Conservation (phyloP, 2,113 vertebrate genomes). For the Erythrocebus patas region DNA sequence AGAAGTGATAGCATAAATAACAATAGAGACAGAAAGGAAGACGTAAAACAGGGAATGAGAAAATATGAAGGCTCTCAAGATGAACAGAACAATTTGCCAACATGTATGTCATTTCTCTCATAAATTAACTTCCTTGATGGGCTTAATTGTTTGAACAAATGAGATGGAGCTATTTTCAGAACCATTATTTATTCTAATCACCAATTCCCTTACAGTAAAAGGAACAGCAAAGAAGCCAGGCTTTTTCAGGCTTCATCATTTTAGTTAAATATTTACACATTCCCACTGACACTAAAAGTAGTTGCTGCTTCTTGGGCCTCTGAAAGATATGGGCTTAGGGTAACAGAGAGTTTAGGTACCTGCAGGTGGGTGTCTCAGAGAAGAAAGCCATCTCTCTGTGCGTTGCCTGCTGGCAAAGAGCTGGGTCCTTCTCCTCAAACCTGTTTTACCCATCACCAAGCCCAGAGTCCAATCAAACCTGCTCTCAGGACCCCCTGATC, state of each 20-base stretch:
- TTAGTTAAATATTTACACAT: conserved; percentile 36
- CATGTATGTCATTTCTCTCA: neutral
- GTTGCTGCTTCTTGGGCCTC: neutral
- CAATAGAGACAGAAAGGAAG: neutral
- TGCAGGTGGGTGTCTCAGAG: neutral
- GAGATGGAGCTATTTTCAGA: conserved; percentile 56
- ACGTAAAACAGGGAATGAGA: neutral
- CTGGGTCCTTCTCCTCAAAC: conserved; percentile 48
- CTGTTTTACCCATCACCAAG: conserved; percentile 53
- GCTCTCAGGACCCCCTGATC: neutral
- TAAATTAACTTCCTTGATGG: neutral
- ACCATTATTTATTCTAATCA: conserved; percentile 40
- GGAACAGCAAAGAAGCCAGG: neutral
- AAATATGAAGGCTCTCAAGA: neutral
- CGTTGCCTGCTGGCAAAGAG: conserved; percentile 15
- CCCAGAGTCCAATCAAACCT: neutral
- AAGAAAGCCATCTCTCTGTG: neutral
- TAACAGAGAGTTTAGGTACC: neutral
- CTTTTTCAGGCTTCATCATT: neutral
- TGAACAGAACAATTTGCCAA: neutral
- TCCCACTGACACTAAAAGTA: neutral
- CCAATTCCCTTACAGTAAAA: neutral
- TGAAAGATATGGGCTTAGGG: conserved; percentile 28
- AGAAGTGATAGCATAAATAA: neutral
- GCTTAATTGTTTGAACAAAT: conserved; percentile 46